A percentile compares a stretch with the other conserved stretches of the same genome.
phyloP scores from a whole-genome alignment of 2,113 vertebrate species.

The Rattus rattus region DNA sequence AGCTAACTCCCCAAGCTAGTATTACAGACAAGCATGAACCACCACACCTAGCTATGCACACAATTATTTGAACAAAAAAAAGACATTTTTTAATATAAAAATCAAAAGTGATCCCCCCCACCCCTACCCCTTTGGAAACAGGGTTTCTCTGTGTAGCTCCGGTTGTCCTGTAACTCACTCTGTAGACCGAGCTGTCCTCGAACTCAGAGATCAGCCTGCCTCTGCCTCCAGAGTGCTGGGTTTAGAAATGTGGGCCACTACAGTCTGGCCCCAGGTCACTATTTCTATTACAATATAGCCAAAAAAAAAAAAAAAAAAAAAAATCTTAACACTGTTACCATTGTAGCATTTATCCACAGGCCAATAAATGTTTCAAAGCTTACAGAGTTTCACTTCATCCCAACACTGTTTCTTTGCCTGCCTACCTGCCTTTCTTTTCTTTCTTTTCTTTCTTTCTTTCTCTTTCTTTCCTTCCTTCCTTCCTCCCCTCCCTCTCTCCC shows the following conservation, averaged over 20 bases:
- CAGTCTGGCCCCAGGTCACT: background rate
- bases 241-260: background rate
- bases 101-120: background rate
- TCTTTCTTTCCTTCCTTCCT: too few relatives aligned
- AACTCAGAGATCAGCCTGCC: background rate
- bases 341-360: background rate
- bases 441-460: too few relatives aligned
- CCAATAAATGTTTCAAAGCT: conserved; percentile 14
- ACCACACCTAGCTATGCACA: background rate
- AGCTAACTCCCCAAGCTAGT: background rate
- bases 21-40: background rate
- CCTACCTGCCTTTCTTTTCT: too few relatives aligned
- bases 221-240: background rate
- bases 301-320: background rate
- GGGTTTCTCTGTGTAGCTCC: background rate
- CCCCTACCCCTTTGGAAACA: background rate
- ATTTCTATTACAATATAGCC: background rate
- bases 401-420: background rate
- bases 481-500: too few relatives aligned
- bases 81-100: background rate
- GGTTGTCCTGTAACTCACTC: background rate
- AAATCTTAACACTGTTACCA: background rate
- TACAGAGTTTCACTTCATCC: conserved; percentile 46
- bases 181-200: background rate
- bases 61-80: conserved; percentile 21